Conservation (phyloP, 1,140 invertebrate species). For the Dendrolimus punctatus region DNA sequence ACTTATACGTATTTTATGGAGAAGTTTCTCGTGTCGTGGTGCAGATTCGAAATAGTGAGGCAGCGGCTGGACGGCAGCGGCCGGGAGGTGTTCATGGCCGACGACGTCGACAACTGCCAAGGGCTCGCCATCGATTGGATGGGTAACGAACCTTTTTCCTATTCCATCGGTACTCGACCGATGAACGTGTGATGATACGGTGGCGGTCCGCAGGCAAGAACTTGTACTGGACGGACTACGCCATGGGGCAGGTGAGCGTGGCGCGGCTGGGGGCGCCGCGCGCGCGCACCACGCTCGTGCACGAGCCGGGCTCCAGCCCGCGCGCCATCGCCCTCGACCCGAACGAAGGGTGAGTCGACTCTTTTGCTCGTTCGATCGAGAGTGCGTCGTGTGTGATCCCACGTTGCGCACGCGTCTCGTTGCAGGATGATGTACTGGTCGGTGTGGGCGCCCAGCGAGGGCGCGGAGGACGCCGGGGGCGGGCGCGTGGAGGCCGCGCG, state of each 20-base stretch:
- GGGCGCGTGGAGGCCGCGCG: conserved; percentile 78
- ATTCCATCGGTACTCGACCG: not conserved
- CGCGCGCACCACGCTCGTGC: conserved; percentile 71
- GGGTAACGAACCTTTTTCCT: conserved; percentile 29
- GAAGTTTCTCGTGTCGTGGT: not conserved
- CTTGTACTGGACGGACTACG: conserved; percentile 87
- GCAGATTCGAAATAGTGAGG: conserved; percentile 78
- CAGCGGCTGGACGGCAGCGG: conserved; percentile 83
- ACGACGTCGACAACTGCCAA: conserved; percentile 78
- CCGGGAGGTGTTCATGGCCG: conserved; percentile 75
- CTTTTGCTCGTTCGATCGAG: not conserved
- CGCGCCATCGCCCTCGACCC: conserved; percentile 82
- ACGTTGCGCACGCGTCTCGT: conserved; percentile 7
- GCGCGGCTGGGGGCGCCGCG: conserved; percentile 72
- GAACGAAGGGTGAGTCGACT: conserved; percentile 59
- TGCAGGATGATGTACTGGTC: conserved; percentile 83
- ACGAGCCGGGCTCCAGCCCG: conserved; percentile 72
- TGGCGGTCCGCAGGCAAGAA: conserved; percentile 71
- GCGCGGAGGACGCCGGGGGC: too few relatives aligned
- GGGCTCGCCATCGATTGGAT: conserved; percentile 87
- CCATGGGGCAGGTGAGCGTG: conserved; percentile 75
- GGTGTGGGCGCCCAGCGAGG: conserved; percentile 77
- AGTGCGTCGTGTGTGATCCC: not conserved
- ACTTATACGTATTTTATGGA: too few relatives aligned
- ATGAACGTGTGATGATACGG: conserved; percentile 2